These are phyloP conservation scores for Pampus argenteus DNA, from an alignment of 2,797 vertebrate species.

Conservation along the genomic window DNA sequence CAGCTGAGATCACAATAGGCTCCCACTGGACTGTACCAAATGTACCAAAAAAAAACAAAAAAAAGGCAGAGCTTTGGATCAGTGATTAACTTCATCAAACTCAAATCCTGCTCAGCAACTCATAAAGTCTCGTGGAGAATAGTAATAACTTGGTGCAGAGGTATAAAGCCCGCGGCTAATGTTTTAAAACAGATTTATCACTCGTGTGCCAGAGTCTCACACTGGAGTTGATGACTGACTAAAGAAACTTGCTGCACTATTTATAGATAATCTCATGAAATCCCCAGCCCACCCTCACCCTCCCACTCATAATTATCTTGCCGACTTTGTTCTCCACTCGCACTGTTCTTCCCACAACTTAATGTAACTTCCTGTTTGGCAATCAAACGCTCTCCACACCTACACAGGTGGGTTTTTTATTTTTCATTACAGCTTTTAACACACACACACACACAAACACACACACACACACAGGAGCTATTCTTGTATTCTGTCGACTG, in stretches of 20 bases:
- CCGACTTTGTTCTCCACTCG: slow-evolving; percentile 56
- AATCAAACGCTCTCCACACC: slow-evolving; percentile 8
- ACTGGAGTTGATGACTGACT: slow-evolving; percentile 44
- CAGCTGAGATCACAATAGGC: slow-evolving; percentile 35
- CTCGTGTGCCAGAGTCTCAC: slow-evolving; percentile 33
- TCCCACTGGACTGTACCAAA: slow-evolving; percentile 34
- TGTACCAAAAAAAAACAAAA: slow-evolving; percentile 31
- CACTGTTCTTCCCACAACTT: slow-evolving; percentile 27
- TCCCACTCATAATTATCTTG: slow-evolving; percentile 49
- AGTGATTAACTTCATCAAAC: slow-evolving; percentile 57
- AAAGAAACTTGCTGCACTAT: slow-evolving; percentile 56
- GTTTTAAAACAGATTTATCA: slow-evolving; percentile 45
- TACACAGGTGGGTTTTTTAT: neutral
- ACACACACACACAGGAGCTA: no score
- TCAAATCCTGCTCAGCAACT: slow-evolving; percentile 56
- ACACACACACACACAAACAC: no score
- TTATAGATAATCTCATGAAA: slow-evolving; percentile 60
- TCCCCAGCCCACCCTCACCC: slow-evolving; percentile 25
- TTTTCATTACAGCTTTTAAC: slow-evolving; percentile 12
- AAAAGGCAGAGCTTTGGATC: slow-evolving; percentile 21
- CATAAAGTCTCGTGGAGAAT: slow-evolving; percentile 48
- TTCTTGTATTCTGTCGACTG: slow-evolving; percentile 3
- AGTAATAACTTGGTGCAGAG: slow-evolving; percentile 53
- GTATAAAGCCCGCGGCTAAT: slow-evolving; percentile 39
- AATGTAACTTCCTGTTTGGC: slow-evolving; percentile 64